A percentile compares a stretch with the other conserved stretches of the same genome.
Evolutionary conservation across 2,797 vertebrate genomes (phyloP).

Genomic region (Phrynocephalus forsythii): DNA sequence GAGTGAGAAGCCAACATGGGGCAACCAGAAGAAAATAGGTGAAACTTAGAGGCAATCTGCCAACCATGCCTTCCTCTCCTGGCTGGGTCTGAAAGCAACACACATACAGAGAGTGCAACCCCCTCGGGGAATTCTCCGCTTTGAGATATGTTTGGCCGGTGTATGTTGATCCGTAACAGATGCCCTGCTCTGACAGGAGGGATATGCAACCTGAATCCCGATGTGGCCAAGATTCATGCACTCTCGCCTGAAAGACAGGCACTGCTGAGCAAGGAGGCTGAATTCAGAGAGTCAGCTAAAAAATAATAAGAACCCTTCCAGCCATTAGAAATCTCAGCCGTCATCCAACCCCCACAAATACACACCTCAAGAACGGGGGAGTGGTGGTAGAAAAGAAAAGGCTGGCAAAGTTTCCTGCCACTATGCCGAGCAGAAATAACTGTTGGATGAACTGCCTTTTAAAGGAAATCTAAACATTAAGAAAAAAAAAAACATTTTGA

Average conservation of each 20-base stretch:
- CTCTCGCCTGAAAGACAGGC: slow-evolving; percentile 31
- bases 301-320: slow-evolving; percentile 3
- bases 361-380: neutral
- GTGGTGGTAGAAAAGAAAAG: neutral
- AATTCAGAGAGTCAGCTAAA: slow-evolving; percentile 38
- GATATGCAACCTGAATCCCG: slow-evolving; percentile 29
- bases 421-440: neutral
- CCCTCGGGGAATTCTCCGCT: neutral
- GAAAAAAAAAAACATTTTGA: too few species aligned
- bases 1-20: neutral
- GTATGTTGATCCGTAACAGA: rapidly evolving
- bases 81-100: neutral
- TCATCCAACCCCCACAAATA: neutral
- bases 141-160: neutral
- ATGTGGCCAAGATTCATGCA: slow-evolving; percentile 45
- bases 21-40: neutral
- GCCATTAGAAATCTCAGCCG: slow-evolving; percentile 11
- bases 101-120: rapidly evolving
- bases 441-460: too few species aligned
- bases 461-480: too few species aligned
- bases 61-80: neutral
- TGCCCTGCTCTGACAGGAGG: slow-evolving; percentile 15
- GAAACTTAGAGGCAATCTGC: neutral
- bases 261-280: neutral
- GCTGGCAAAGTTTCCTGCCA: neutral